Conservation (phyloP, 2,113 vertebrate species). For the Pygoscelis antarcticus region DNA sequence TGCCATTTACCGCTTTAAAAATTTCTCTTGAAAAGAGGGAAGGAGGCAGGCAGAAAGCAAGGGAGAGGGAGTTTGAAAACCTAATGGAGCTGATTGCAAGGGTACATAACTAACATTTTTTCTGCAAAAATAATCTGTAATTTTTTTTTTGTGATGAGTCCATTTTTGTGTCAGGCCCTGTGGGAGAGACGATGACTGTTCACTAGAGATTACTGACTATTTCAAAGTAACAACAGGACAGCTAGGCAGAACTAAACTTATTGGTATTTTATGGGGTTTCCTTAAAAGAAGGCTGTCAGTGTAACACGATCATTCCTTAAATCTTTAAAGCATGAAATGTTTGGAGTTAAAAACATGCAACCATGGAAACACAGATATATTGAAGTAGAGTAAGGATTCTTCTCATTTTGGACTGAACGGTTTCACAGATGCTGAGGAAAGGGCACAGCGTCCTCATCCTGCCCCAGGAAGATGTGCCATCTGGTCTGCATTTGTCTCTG, state of each 20-base stretch:
- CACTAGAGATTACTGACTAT: not conserved
- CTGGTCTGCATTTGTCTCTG: not conserved
- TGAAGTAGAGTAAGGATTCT: not conserved
- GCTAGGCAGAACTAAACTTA: not conserved
- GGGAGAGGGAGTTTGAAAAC: not conserved
- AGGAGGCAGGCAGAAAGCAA: not conserved
- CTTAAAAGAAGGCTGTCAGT: not conserved
- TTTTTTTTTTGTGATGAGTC: not conserved
- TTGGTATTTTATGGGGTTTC: not conserved
- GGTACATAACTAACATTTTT: not conserved
- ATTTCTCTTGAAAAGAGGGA: not conserved
- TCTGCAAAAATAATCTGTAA: not conserved
- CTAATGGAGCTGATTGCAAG: not conserved
- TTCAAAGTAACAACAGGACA: not conserved
- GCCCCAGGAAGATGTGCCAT: not conserved
- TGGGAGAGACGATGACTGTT: not conserved
- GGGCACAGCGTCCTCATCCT: not conserved
- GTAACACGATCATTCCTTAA: not conserved
- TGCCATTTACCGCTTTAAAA: constrained; percentile 32
- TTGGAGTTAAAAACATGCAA: constrained; percentile 1
- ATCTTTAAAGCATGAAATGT: not conserved
- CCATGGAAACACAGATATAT: not conserved
- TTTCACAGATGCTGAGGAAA: not conserved
- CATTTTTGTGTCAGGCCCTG: not conserved
- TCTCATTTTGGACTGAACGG: not conserved